phyloP scores from a whole-genome alignment of 1,140 invertebrate species.

The Diplogasteroides magnus region DNA sequence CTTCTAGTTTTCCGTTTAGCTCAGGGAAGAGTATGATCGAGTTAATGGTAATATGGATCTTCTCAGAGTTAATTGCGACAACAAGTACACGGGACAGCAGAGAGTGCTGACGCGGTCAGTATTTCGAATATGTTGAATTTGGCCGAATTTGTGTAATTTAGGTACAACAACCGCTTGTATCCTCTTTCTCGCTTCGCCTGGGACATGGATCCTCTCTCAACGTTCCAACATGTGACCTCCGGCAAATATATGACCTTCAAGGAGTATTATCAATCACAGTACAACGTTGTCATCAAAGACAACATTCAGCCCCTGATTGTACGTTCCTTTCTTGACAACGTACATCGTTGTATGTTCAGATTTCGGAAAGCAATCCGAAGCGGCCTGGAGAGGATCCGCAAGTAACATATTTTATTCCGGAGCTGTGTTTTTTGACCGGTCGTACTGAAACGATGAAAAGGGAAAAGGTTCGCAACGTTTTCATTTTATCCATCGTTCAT shows the following conservation, averaged over 20 bases:
- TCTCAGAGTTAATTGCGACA: no score
- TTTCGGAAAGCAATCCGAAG: constrained; percentile 26
- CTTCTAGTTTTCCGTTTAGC: no score
- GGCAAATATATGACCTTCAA: no score
- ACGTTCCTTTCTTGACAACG: background rate
- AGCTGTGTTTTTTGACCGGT: constrained; percentile 18
- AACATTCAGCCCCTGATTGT: constrained; percentile 22
- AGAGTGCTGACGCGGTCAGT: constrained; percentile 11
- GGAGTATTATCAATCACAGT: constrained; percentile 8
- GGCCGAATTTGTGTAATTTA: constrained; percentile 1
- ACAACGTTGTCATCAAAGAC: background rate
- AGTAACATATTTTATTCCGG: constrained; percentile 20
- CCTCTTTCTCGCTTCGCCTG: constrained; percentile 5
- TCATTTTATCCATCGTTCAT: no score
- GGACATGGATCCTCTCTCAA: no score
- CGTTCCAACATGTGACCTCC: constrained; percentile 12
- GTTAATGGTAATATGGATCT: no score
- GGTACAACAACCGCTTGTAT: constrained; percentile 24
- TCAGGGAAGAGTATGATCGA: no score
- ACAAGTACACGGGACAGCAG: no score
- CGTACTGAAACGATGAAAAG: no score
- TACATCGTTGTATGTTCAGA: constrained; percentile 2
- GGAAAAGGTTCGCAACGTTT: no score
- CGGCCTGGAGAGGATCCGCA: no score
- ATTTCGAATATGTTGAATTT: background rate